Base-by-base conservation (phyloP, 2,113 vertebrate genomes). In the Thinocorus orbignyianus region DNA sequence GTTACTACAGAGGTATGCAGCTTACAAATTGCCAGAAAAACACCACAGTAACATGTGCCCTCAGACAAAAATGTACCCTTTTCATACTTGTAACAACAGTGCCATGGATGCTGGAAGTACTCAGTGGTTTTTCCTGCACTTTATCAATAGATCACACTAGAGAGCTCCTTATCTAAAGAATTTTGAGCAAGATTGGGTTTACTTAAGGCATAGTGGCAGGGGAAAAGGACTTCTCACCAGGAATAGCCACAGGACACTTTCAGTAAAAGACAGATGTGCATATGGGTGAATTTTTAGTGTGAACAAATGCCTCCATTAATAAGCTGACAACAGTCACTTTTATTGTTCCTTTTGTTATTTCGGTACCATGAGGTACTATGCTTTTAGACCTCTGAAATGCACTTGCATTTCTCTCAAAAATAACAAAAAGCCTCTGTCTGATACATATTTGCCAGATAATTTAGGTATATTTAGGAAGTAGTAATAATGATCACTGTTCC, bases 41-140 rank as follows among this genome's bases (percentile, higher is more conserved):
- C 0, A n/a, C 1, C 42, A 30, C 1, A 2, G 17, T 49, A 44
- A 72, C 9, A 1, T 6, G 13, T 26, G 15, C 35, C 7, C 31
- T 77, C 52, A 72, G 42, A 33, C 41, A 24, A 33, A 92, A 87
- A 35, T 26, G 11, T 44, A 66, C 18, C 5, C 2, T 41, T 77
- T 70, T 62, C 41, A 37, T 62, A 14, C 72, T 49, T 35, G 5
- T 13, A 48, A 51, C 17, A 28, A 12, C 28, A 51, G 17, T 10
- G 7, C 20, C 52, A 17, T 48, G 42, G 48, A 22, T 7, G 1
- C 5, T 37, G 7, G 37, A 62, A 52, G 25, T 11, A 6, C 28
- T 65, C 13, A 18, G 13, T 55, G 25, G 8, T 10, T 61, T 10
- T 51, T 66, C 10, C 39, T 3, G 6, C 6, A 4, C 30, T 71